Evolutionary conservation across 1,140 invertebrate species (phyloP), one percentile per base, ranked within the genome.

Genomic region (Diachasma alloeum): DNA sequence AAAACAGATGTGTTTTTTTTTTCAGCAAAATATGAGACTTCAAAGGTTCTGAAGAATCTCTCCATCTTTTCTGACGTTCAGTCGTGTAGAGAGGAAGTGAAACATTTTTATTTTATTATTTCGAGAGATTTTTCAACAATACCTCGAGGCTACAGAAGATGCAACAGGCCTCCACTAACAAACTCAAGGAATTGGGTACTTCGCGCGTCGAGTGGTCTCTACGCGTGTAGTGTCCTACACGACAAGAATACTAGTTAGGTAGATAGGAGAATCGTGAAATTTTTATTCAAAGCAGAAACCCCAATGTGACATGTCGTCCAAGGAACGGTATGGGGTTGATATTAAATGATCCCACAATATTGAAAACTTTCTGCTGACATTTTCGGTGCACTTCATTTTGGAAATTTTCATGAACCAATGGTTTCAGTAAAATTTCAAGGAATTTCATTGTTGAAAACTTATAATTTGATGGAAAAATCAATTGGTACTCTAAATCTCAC

Each of bases 111-210:
- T 46, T 44, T 44, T 66, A 31, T 66, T 66, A 48, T 74, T 42
- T 26, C 26, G 19, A 63, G 72, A 44, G 17, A 67, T 67, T 24
- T 66, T 75, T 53, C 36, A 31, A 68, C 56, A 17, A 26, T 46
- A 19, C 83, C 87, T 84, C 17, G 78, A 83, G 87, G 87, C 85
- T 82, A 86, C 81, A 66, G 66, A 85, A 82, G 83, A 86, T 84
- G 87, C 87, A 88, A 89, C 88, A 89, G 86, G 87, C 88, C 85
- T 86, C 83, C 81, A 84, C 85, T 87, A 88, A 88, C 85, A 88
- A 87, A 88, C 84, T 78, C 80, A 77, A 85, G 81, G 84, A 86
- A 85, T 86, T 83, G 75, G 85, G 84, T 74, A 85, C 87, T 88
- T 87, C 81, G 82, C 77, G 85, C 85, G 88, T 82, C 83, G 86